Percentiles rank a stretch among this genome's conserved stretches.
These are phyloP conservation scores for Euzophera pinguis DNA, from an alignment of 2,888 invertebrate species.

Conservation along the genomic window DNA sequence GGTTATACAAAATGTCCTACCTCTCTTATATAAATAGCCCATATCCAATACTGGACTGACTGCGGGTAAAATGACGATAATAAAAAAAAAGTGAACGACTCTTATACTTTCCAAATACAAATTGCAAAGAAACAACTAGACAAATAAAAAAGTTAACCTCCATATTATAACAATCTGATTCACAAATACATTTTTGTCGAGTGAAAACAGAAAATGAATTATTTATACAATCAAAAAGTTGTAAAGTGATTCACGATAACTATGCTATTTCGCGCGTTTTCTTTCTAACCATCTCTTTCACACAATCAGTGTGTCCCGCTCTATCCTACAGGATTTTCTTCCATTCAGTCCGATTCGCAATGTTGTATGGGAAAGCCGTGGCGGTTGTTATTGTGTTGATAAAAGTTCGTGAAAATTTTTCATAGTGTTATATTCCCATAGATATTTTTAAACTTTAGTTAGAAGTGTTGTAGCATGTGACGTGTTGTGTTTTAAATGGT, in stretches of 20 bases:
- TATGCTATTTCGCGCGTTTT: neutral
- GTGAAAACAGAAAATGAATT: neutral
- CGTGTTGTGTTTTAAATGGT: no score
- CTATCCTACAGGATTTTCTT: neutral
- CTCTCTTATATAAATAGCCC: no score
- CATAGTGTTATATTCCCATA: neutral
- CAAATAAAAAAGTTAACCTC: no score
- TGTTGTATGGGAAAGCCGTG: slow-evolving; percentile 29
- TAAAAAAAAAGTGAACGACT: no score
- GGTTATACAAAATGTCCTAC: no score
- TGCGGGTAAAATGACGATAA: no score
- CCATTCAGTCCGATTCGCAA: slow-evolving; percentile 20
- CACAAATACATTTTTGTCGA: neutral
- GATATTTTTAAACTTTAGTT: no score
- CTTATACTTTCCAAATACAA: no score
- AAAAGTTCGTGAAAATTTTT: neutral
- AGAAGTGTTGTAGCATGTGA: no score
- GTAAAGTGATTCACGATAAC: slow-evolving; percentile 2
- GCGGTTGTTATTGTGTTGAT: neutral
- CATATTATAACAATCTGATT: neutral
- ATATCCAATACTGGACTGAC: no score
- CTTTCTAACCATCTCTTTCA: neutral
- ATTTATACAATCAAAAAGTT: slow-evolving; percentile 4
- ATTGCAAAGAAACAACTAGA: no score
- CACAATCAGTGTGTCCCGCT: neutral